These are phyloP conservation scores for Poeciliopsis presidionis DNA, from an alignment of 2,797 vertebrate species.

Conservation along the genomic window DNA sequence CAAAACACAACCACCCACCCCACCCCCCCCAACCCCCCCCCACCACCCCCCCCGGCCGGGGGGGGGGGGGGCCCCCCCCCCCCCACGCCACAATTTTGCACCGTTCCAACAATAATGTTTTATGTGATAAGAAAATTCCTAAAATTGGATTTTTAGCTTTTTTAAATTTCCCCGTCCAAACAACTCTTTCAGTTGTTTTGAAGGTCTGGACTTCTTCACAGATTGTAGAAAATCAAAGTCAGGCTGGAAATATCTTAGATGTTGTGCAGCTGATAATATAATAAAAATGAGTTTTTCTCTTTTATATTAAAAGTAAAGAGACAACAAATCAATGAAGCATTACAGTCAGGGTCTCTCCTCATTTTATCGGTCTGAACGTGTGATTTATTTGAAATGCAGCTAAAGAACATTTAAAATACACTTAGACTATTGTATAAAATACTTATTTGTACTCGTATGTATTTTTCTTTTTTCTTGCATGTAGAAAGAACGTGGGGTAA, in stretches of 20 bases:
- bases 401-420: neutral
- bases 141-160: neutral
- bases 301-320: neutral
- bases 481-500: neutral
- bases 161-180: neutral
- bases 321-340: neutral
- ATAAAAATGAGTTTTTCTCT: neutral
- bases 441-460: neutral
- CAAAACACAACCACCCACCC: too few species aligned
- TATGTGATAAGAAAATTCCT: slow-evolving; percentile 5
- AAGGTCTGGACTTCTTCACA: neutral
- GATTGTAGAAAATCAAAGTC: neutral
- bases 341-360: neutral
- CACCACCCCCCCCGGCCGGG: too few species aligned
- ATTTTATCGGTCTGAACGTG: neutral
- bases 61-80: too few species aligned
- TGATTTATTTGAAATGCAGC: neutral
- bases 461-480: slow-evolving; percentile 14
- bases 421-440: neutral
- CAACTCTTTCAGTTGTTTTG: neutral
- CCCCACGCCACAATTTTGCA: neutral
- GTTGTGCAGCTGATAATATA: neutral
- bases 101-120: neutral
- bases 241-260: neutral
- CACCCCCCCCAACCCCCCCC: too few species aligned